Conservation (phyloP, 2,113 vertebrate species). For the Panurus biarmicus region DNA sequence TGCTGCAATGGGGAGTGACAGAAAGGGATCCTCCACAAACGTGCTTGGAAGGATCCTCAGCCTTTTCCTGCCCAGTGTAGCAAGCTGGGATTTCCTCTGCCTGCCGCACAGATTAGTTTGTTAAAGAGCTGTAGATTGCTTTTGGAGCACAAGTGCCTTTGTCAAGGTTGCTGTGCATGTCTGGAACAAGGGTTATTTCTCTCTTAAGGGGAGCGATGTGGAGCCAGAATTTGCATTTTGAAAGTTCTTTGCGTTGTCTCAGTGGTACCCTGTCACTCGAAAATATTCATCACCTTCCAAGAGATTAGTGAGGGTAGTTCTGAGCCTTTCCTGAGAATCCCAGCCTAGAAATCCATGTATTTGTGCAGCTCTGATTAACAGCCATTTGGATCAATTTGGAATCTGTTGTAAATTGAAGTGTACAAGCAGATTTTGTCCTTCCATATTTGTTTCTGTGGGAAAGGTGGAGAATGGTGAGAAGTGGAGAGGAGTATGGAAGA, state of each 20-base stretch:
- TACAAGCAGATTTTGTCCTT: background rate
- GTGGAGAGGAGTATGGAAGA: background rate
- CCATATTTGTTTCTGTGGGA: background rate
- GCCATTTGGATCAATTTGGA: background rate
- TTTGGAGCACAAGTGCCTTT: background rate
- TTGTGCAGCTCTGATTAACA: background rate
- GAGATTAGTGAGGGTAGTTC: background rate
- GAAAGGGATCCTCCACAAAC: background rate
- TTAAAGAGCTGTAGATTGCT: background rate
- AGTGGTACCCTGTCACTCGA: background rate
- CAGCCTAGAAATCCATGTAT: background rate
- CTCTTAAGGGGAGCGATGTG: background rate
- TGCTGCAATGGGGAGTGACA: background rate
- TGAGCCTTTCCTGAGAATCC: background rate
- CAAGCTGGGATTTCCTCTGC: background rate
- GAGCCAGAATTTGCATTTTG: background rate
- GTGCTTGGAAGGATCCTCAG: background rate
- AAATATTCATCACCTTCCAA: background rate
- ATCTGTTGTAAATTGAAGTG: background rate
- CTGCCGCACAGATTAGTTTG: background rate
- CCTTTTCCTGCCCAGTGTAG: background rate
- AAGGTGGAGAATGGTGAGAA: background rate
- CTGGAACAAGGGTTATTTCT: background rate
- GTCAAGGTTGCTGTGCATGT: background rate
- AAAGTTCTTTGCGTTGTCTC: background rate